Evolutionary conservation across 2,113 vertebrate genomes (phyloP).

Genomic region (Caracal caracal): DNA sequence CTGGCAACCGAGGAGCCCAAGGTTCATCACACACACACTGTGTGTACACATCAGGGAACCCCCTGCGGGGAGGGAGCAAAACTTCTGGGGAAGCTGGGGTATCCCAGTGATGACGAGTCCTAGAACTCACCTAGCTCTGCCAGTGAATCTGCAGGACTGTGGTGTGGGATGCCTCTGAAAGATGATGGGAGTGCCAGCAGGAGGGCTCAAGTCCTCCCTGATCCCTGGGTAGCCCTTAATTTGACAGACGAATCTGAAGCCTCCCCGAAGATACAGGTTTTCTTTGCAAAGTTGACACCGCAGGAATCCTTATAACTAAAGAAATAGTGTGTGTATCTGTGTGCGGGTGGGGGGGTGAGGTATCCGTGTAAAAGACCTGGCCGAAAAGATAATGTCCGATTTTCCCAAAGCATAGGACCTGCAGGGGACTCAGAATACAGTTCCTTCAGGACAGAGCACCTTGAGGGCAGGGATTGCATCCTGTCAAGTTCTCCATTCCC

Average conservation of each 20-base stretch:
- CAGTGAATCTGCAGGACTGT: background rate
- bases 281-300: background rate
- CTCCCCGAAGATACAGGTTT: background rate
- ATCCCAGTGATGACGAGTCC: constrained; percentile 41
- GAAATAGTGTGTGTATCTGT: background rate
- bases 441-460: background rate
- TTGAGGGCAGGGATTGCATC: background rate
- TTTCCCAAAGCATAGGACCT: background rate
- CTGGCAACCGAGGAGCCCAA: constrained; percentile 58
- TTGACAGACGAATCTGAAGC: background rate
- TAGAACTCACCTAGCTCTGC: background rate
- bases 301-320: background rate
- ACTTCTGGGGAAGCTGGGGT: constrained; percentile 49
- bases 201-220: background rate
- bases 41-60: constrained; percentile 59
- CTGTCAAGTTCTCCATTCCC: background rate
- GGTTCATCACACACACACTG: constrained; percentile 55
- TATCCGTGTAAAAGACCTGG: background rate
- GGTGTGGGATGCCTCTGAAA: background rate
- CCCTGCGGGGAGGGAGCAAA: background rate
- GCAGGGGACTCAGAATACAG: background rate
- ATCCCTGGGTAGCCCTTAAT: background rate
- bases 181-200: background rate
- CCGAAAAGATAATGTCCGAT: background rate
- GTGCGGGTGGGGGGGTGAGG: background rate